Conservation (phyloP, 2,113 vertebrate genomes). For the Piaya cayana region DNA sequence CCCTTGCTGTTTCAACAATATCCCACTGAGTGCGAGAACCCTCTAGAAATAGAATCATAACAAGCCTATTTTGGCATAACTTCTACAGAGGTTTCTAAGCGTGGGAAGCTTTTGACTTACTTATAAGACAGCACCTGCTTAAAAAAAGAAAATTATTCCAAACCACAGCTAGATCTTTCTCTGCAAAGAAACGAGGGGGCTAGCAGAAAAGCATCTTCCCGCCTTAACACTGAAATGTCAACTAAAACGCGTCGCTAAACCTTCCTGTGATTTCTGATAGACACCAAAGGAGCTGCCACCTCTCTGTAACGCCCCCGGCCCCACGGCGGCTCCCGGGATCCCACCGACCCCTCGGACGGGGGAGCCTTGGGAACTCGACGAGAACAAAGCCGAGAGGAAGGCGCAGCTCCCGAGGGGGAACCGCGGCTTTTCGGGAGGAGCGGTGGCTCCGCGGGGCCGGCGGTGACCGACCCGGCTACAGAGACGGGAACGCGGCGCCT, state of each 20-base stretch:
- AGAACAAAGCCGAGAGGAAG: fast-evolving
- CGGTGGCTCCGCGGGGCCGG: background rate
- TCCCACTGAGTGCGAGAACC: conserved; percentile 20
- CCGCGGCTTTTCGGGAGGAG: background rate
- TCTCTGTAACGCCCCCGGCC: background rate
- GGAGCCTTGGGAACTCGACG: background rate
- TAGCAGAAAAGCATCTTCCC: background rate
- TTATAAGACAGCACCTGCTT: background rate
- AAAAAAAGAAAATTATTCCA: background rate
- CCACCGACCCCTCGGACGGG: background rate
- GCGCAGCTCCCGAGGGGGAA: background rate
- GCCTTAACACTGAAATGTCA: background rate
- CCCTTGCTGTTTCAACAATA: conserved; percentile 35
- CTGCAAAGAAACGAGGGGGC: background rate
- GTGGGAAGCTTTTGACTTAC: conserved; percentile 7
- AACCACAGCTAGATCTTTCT: background rate
- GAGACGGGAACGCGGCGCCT: too few relatives aligned
- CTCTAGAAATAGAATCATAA: conserved; percentile 36
- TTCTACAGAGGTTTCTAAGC: background rate
- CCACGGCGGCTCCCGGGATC: background rate
- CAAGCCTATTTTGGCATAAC: background rate
- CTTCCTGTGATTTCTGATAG: background rate
- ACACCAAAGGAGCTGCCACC: background rate
- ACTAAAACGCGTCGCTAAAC: background rate
- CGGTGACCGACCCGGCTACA: fast-evolving